These are phyloP conservation scores for Amblyopsis hoosieri DNA, from an alignment of 2,797 vertebrate genomes.

Conservation along the genomic window DNA sequence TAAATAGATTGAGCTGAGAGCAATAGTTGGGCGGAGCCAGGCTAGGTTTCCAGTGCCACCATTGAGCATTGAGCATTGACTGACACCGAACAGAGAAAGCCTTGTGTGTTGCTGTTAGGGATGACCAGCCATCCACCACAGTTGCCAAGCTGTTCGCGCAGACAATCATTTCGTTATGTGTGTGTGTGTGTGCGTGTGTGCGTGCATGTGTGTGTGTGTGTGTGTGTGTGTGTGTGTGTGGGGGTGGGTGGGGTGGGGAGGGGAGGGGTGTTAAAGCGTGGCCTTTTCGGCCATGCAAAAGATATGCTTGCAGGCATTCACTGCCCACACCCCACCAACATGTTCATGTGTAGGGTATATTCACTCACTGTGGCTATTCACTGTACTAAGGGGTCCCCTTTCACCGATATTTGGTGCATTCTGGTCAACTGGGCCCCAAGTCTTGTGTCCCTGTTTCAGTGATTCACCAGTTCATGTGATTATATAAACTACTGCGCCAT, in stretches of 20 bases:
- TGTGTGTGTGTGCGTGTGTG: too few relatives aligned
- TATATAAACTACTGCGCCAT: too few relatives aligned
- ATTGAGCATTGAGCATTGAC: background rate
- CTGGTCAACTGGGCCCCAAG: background rate
- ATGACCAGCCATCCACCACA: too few relatives aligned
- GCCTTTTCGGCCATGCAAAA: conserved; percentile 52
- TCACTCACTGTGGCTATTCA: conserved; percentile 1
- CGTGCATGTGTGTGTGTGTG: background rate
- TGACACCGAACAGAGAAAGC: conserved; percentile 7
- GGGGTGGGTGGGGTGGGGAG: conserved; percentile 9
- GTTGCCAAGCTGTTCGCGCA: conserved; percentile 18
- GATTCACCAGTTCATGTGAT: too few relatives aligned
- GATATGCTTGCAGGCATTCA: conserved; percentile 24
- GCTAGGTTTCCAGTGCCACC: too few relatives aligned
- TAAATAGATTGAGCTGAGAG: too few relatives aligned
- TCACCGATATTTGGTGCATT: conserved; percentile 11
- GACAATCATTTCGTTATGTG: conserved; percentile 45
- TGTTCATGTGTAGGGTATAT: background rate
- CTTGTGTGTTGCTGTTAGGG: background rate
- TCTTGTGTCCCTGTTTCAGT: too few relatives aligned
- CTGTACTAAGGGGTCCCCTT: conserved; percentile 3
- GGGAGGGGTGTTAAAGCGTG: conserved; percentile 27
- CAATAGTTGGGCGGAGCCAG: background rate
- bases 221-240: too few relatives aligned
- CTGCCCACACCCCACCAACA: conserved; percentile 20